These are phyloP conservation scores for Mormoops blainvillei DNA, from an alignment of 2,113 vertebrate genomes.

Conservation along the genomic window DNA sequence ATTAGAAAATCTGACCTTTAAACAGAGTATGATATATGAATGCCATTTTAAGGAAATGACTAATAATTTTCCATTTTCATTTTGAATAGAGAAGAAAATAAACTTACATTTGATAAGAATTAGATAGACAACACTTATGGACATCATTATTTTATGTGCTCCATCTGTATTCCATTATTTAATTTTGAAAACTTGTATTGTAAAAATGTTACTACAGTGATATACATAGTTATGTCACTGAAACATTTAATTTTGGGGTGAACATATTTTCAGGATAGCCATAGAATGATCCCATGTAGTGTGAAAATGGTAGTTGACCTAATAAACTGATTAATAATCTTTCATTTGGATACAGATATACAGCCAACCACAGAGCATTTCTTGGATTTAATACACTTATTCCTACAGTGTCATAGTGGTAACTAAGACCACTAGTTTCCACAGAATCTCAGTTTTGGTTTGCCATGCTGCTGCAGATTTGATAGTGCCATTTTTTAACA, in stretches of 20 bases:
- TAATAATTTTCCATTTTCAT: background rate
- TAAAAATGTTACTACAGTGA: background rate
- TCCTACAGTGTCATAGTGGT: background rate
- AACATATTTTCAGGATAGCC: background rate
- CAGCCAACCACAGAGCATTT: background rate
- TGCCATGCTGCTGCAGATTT: background rate
- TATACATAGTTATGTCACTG: background rate
- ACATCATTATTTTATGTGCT: background rate
- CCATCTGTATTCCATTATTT: background rate
- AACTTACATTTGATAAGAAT: background rate
- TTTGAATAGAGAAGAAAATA: conserved; percentile 40
- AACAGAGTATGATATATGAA: background rate
- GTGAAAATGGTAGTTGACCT: background rate
- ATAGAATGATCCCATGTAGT: background rate
- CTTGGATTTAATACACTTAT: background rate
- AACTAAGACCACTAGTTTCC: background rate
- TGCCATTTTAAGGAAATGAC: background rate
- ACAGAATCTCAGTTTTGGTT: background rate
- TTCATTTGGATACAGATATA: background rate
- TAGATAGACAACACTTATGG: background rate
- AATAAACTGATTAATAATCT: background rate
- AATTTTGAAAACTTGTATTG: background rate
- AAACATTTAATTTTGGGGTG: conserved; percentile 5
- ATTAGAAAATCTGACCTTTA: background rate
- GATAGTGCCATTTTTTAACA: background rate